Evolutionary conservation across 1,140 invertebrate species (phyloP), one percentile per base, ranked within the genome.

Genomic region (Drosophila suzukii): DNA sequence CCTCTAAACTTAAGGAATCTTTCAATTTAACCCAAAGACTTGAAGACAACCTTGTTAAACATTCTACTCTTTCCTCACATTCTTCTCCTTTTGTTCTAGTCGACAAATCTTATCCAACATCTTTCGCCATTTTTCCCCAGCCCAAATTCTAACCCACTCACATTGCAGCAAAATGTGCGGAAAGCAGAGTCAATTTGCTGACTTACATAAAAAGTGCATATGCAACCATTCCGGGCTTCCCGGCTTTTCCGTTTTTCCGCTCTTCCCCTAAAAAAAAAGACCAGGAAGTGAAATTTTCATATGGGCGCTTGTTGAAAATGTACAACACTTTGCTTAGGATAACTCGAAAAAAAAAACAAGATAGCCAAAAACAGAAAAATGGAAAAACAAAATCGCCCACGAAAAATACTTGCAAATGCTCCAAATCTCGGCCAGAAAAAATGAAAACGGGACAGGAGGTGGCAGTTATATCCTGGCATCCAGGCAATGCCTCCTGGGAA

Each of bases 181-280:
- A 63, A 80, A 81, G 78, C 67, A 61, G 67, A 76, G 54, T 77
- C 78, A 81, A 81, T 81, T 81, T 81, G 78, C 79, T 68, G 78
- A 81, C 78, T 77, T 63, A 63, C 78, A 81, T 61, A 73, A 77
- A 81, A 81, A 81, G 58, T 63, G 78, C 68, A 81, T 65, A 74
- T 72, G 67, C 60, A 56, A 58, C 46, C 24, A 32, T 17, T 17
- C 38, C 41, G 38, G 27, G 15, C 36, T 15, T 2, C 4, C 8
- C 13, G 32, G 6, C 38, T 56, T 32, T 10, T 38, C 30, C 24
- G 7, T 50, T 5, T 11, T 39, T 39, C 38, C 12, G 38, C 36
- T 38, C 8, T 38, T 44, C 20, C 66, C 51, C 56, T 36, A 11
- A 27, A 30, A 60, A n/a, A 34, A 20, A 47, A 6, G 1, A 11